phyloP scores from a whole-genome alignment of 2,113 vertebrate species.

The Eonycteris spelaea region DNA sequence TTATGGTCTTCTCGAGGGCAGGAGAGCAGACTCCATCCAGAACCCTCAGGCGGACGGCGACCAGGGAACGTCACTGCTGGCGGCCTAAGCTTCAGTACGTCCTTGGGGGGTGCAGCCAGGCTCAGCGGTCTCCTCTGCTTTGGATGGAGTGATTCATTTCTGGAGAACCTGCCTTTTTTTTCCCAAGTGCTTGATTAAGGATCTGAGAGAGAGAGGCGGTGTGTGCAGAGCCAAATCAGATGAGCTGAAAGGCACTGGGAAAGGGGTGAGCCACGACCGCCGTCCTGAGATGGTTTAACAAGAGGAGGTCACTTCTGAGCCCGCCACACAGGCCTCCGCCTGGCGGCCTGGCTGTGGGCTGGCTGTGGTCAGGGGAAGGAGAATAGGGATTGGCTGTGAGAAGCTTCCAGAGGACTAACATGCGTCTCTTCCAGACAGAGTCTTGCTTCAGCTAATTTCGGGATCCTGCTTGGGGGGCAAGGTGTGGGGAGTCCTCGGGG shows the following conservation, averaged over 20 bases:
- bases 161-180: neutral
- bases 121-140: neutral
- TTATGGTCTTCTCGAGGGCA: rapidly evolving
- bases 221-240: too few species aligned
- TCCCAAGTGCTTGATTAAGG: neutral
- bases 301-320: neutral
- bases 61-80: neutral
- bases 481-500: neutral
- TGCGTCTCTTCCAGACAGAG: neutral
- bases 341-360: neutral
- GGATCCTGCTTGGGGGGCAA: neutral
- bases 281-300: neutral
- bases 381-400: rapidly evolving
- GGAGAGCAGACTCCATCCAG: neutral
- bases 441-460: neutral
- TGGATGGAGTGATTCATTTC: neutral
- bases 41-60: rapidly evolving
- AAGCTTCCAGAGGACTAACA: neutral
- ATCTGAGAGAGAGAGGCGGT: rapidly evolving
- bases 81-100: rapidly evolving
- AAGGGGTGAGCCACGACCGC: neutral
- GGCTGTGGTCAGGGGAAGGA: too few species aligned
- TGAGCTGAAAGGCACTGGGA: rapidly evolving
- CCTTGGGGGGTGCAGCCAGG: too few species aligned
- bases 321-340: neutral